Evolutionary conservation across 2,113 vertebrate species (phyloP).

Genomic region (Microcebus griseorufus): DNA sequence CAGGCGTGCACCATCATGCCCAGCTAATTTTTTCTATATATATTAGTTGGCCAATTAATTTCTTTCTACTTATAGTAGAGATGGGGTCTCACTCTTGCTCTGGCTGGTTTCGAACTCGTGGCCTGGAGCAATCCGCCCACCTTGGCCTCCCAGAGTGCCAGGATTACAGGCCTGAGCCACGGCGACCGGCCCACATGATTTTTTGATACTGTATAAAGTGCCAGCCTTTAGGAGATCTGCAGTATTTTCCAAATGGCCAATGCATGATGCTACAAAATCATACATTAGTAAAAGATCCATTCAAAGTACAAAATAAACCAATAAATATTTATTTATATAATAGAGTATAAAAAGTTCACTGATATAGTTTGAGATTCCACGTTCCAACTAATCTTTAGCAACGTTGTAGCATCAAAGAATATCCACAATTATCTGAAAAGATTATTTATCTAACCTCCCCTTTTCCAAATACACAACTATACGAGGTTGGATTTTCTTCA

Average conservation of each 20-base stretch:
- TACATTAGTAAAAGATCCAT: neutral
- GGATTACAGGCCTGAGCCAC: too few species aligned
- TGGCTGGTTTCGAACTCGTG: too few species aligned
- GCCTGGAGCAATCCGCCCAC: too few species aligned
- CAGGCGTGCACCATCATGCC: too few species aligned
- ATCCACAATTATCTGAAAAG: neutral
- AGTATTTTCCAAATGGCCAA: neutral
- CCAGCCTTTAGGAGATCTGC: neutral
- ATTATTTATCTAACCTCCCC: neutral
- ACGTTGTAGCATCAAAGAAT: neutral
- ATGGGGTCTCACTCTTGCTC: too few species aligned
- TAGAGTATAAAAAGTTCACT: neutral
- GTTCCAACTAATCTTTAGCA: neutral
- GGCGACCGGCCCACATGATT: neutral
- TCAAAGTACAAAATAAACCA: slow-evolving; percentile 18
- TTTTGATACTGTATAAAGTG: neutral
- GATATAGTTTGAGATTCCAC: neutral
- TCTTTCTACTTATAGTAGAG: too few species aligned
- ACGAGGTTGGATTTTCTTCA: neutral
- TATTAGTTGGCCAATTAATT: too few species aligned
- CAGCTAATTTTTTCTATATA: too few species aligned
- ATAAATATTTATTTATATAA: neutral
- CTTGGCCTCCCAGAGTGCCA: too few species aligned
- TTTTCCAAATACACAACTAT: neutral
- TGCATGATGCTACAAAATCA: neutral